Evolutionary conservation across 2,888 invertebrate genomes (phyloP).

Genomic region (Hololepta plana): DNA sequence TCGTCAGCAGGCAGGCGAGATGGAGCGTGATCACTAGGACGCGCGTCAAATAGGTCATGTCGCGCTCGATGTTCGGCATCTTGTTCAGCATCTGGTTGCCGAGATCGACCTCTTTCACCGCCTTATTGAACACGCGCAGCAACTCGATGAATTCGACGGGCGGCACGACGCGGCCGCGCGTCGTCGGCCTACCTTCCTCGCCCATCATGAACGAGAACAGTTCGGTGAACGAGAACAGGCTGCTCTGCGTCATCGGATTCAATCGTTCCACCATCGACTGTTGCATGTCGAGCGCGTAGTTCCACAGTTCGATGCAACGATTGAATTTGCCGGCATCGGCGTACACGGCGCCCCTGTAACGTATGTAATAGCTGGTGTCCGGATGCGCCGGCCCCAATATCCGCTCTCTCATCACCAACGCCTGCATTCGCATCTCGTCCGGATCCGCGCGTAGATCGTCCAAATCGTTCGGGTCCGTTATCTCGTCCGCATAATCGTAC

Average conservation of each 20-base stretch:
- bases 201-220: conserved; percentile 88
- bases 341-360: conserved; percentile 55
- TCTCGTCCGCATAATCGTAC: conserved; percentile 77
- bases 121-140: conserved; percentile 64
- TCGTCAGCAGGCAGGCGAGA: conserved; percentile 58
- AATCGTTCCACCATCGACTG: conserved; percentile 82
- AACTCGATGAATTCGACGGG: conserved; percentile 69
- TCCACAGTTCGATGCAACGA: conserved; percentile 87
- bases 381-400: conserved; percentile 87
- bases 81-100: conserved; percentile 42
- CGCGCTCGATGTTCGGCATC: conserved; percentile 45
- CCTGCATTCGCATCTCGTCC: conserved; percentile 94
- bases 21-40: conserved; percentile 76
- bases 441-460: conserved; percentile 82
- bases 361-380: conserved; percentile 90
- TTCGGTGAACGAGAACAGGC: conserved; percentile 86
- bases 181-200: conserved; percentile 51
- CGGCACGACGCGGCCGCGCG: conserved; percentile 47
- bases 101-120: conserved; percentile 52
- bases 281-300: conserved; percentile 93
- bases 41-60: conserved; percentile 61
- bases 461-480: conserved; percentile 56
- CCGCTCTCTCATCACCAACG: conserved; percentile 76
- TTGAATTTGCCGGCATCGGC: conserved; percentile 85
- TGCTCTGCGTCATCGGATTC: conserved; percentile 88